Evolutionary conservation across 2,888 invertebrate species (phyloP).

Genomic region (Steinernema scapterisci): DNA sequence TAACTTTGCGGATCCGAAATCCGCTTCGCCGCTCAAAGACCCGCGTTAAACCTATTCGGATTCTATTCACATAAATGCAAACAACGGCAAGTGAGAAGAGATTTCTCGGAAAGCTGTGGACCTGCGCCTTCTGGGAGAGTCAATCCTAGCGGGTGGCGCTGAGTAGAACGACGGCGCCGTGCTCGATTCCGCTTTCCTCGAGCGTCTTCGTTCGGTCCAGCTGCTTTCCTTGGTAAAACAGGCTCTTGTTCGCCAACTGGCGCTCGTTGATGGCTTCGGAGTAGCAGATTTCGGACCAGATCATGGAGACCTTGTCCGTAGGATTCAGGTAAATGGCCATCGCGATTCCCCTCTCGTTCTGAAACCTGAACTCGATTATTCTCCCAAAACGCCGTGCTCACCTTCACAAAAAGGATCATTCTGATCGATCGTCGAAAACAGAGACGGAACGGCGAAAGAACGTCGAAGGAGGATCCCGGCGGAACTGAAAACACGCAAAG

Average conservation of each 20-base stretch:
- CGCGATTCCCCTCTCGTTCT: background rate
- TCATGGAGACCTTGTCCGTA: background rate
- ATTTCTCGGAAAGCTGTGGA: background rate
- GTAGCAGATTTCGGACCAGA: constrained; percentile 16
- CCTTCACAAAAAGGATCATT: constrained; percentile 22
- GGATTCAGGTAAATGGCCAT: background rate
- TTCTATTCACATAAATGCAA: background rate
- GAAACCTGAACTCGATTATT: background rate
- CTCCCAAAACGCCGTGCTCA: background rate
- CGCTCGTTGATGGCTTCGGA: constrained; percentile 10
- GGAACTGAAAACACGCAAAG: no score
- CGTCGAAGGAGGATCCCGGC: no score
- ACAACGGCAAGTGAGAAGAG: background rate
- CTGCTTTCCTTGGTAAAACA: background rate
- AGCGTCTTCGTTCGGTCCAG: constrained; percentile 21
- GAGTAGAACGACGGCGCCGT: constrained; percentile 21
- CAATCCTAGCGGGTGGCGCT: background rate
- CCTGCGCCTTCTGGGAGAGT: no score
- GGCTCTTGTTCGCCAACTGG: background rate
- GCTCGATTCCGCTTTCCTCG: constrained; percentile 11
- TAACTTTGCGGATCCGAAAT: background rate
- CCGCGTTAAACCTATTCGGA: background rate
- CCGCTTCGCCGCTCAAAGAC: background rate
- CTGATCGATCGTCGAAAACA: background rate
- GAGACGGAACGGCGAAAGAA: no score